Percentiles rank a stretch among this genome's conserved stretches.
These are phyloP conservation scores for Istiophorus platypterus DNA, from an alignment of 2,113 vertebrate species.

Conservation along the genomic window DNA sequence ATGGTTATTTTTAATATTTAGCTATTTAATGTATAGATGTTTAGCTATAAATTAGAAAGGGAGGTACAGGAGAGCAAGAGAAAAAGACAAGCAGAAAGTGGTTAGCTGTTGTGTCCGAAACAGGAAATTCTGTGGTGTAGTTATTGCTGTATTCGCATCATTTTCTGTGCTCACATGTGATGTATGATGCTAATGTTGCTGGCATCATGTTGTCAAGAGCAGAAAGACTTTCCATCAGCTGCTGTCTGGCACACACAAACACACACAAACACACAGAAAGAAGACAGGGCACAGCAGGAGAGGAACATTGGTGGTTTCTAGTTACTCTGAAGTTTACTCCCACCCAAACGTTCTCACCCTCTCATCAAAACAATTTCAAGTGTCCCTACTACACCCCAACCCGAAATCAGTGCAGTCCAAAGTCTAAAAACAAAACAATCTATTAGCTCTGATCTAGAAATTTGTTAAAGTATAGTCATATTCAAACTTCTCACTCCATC, in stretches of 20 bases:
- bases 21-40: too few relatives aligned
- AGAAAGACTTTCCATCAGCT: conserved; percentile 40
- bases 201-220: conserved; percentile 15
- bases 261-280: conserved; percentile 5
- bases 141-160: background rate
- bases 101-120: background rate
- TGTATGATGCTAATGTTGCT: conserved; percentile 22
- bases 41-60: background rate
- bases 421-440: conserved; percentile 5
- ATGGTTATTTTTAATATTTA: too few relatives aligned
- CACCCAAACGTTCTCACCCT: conserved; percentile 47
- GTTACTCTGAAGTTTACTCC: conserved; percentile 44
- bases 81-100: background rate
- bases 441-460: background rate
- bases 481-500: background rate
- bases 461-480: background rate
- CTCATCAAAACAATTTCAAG: conserved; percentile 48
- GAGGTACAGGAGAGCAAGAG: background rate
- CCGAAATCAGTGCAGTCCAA: conserved; percentile 18
- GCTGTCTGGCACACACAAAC: conserved; percentile 38
- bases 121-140: background rate
- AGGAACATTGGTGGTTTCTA: conserved; percentile 40
- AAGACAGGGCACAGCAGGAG: conserved; percentile 30
- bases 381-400: conserved; percentile 34
- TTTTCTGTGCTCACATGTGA: background rate